Base-by-base conservation (phyloP, 2,888 invertebrate species). In the Norana najaformis region DNA sequence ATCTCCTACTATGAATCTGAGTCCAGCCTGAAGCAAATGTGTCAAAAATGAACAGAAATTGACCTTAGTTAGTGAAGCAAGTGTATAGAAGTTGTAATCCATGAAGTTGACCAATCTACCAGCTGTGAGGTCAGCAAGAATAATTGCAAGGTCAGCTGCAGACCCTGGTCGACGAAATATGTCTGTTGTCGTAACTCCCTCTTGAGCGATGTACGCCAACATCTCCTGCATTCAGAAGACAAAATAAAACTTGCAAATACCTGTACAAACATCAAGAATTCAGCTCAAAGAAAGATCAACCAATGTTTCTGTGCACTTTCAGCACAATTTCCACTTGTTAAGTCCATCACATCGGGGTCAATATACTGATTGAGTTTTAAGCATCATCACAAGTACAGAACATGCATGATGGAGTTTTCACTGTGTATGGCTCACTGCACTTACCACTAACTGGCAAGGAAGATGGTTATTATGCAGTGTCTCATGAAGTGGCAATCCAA, bases 1-100 rank as follows among this genome's bases (percentile, higher is more conserved):
- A 47, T 23, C 20, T 47, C 23, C 23, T 23, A 47, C 0, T 23
- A 47, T 3, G 6, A 23, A 47, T 47, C 23, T 6, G n/a, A 69
- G n/a, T 69, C 69, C 69, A 69, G 69, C 0, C n/a, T 69, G 69
- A 69, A n/a, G n/a, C 23, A 47, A 69, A 69, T 69, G 30, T 69
- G 30, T 30, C 11, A 13, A n/a, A 69, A 69, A n/a, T n/a, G 69
- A 69, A n/a, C 30, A 37, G 37, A 88, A 35, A 23, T 85, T 13
- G 16, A 96, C 96, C 94, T 99, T 99, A 92, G 99, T 96, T 91
- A 99, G 99, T 95, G 98, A 98, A 91, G 99, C 99, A 94, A 99
- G 98, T 39, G 99, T 99, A 95, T 99, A 98, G 91, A 99, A 94
- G 92, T 94, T 95, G 92, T 95, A 95, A 91, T 94, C 93, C 88